Base-by-base conservation (phyloP, 1,140 invertebrate genomes). In the Bombus difficillimus region DNA sequence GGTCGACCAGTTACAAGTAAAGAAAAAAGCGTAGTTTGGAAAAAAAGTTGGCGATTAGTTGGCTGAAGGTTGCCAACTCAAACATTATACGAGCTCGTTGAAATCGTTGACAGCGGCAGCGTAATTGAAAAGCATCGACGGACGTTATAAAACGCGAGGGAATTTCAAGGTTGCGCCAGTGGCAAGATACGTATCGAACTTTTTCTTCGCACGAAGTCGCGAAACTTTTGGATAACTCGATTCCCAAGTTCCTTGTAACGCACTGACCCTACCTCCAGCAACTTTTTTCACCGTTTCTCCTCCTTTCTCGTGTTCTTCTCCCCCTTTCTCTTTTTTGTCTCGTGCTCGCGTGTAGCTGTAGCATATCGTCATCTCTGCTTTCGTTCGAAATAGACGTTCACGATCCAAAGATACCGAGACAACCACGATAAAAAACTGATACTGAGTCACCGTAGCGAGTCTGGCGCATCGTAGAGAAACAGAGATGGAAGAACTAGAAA, bases 221-320 rank as follows among this genome's bases (percentile, higher is more conserved):
- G 43, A 69, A 89, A 89, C 68, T 86, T 89, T 88, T 57, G 53
- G 62, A 32, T 74, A 88, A 88, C 85, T 89, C 81, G 66, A 87
- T 87, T 85, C 79, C 74, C 32, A 86, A 88, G 43, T 85, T 88
- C 32, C 37, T 13, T 32, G 22, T 43, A 43, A 72, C 22, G 18
- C 37, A 37, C 78, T 81, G 28, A 47, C 78, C 64, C 68, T 32
- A 22, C 81, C 47, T 13, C 3, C 8, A 53, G 47, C 39, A 79
- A 88, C 41, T 10, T 88, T 83, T 62, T 77, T 64, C 25, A 39
- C 3, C 71, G 75, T 83, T 76, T 62, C 62, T 18, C 22, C 43
- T 62, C 59, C 69, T 81, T 59, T 62, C 59, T 34, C 53, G 28
- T 81, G 37, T 62, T 18, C 9, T 10, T 47, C 22, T n/a, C 6